Base-by-base conservation (phyloP, 1,140 invertebrate species). In the Uloborus diversus region DNA sequence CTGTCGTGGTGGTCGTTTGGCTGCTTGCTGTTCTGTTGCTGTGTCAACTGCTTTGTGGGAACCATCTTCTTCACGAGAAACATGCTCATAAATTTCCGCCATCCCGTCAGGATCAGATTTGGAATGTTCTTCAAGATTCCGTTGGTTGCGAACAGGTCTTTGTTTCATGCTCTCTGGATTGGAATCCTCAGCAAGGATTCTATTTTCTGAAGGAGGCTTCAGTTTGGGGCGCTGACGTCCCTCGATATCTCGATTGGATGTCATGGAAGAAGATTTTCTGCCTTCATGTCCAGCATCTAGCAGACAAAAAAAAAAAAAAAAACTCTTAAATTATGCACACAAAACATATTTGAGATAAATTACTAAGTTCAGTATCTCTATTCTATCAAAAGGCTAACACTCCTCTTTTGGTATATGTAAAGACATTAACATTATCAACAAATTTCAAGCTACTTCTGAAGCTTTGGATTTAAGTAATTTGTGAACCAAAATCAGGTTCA, bases 81-180 rank as follows among this genome's bases (percentile, higher is more conserved):
- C 91, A 86, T 97, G 96, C 86, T 97, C 92, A 86, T 93, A 97
- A 51, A 92, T 88, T 59, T 95, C 92, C 2, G 91, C 81, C 23
- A 68, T 32, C 79, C 5, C 81, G 47, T 76, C 23, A 53, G 32
- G 4, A 59, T 69, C 71, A 2, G 33, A 42, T 11, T 33, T 30
- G 17, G 3, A 51, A 25, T 71, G 42, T 59, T 65, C 89, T 30
- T 90, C 88, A 49, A 85, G 83, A 5, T 89, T 85, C 1, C 88
- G 84, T 9, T 89, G 85, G 7, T 89, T 84, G 14, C 64, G 66
- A 30, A 84, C 79, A 30, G 69, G 64, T 83, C 78, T 61, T 80
- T 86, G 73, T 86, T 86, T 70, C 32, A 82, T 83, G 51, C 84
- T 84, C 37, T 89, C 70, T 69, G 82, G 73, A 32, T 69, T 86